These are phyloP conservation scores for Anoplius nigerrimus DNA, from an alignment of 2,888 invertebrate species.

Conservation along the genomic window DNA sequence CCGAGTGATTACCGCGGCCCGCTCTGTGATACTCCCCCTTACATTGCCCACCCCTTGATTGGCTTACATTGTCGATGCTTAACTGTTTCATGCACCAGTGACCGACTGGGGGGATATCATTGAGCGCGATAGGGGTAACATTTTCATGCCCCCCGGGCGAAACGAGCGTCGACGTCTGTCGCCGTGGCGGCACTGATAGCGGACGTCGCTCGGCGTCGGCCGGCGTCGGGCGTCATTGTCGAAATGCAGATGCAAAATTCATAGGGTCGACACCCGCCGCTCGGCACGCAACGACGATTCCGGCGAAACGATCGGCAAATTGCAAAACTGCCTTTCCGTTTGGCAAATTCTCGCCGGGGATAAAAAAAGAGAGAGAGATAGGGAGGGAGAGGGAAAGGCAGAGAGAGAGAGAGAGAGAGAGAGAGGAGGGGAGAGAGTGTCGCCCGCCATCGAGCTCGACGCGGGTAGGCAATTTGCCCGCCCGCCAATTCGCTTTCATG, in stretches of 20 bases:
- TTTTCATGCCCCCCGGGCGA: conserved; percentile 65
- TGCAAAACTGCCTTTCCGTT: background rate
- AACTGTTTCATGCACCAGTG: conserved; percentile 75
- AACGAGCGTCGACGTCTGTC: no score
- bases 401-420: no score
- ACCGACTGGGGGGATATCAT: conserved; percentile 70
- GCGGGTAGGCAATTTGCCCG: no score
- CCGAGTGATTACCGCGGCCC: conserved; percentile 69
- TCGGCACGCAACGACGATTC: background rate
- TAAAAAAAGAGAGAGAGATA: background rate
- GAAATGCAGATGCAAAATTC: conserved; percentile 57
- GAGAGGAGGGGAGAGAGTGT: no score
- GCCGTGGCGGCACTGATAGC: no score
- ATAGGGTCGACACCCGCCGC: background rate
- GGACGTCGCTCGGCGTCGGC: no score
- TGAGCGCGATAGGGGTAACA: conserved; percentile 73
- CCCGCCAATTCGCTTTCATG: conserved; percentile 9
- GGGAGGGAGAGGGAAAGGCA: no score
- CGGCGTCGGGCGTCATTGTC: conserved; percentile 47
- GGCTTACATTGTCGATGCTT: conserved; percentile 75
- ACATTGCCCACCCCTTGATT: conserved; percentile 68
- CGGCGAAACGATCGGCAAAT: background rate
- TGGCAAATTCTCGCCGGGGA: background rate
- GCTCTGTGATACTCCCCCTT: conserved; percentile 64
- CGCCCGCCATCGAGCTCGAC: background rate